A percentile compares a stretch with the other conserved stretches of the same genome.
Conservation (phyloP, 2,797 vertebrate genomes). For the Zenarchopterus dispar region DNA sequence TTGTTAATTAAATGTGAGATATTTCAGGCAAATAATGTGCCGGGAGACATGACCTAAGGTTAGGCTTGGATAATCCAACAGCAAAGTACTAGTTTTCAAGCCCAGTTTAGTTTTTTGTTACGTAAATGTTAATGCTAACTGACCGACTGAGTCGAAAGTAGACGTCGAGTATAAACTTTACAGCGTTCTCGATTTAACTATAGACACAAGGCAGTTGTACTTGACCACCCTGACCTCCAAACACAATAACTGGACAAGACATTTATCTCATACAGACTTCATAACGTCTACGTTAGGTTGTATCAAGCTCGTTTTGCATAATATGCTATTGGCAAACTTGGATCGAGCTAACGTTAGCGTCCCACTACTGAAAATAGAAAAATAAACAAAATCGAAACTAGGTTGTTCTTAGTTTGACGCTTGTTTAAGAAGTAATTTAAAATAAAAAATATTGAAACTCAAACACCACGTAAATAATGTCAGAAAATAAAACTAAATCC, state of each 20-base stretch:
- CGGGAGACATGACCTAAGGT: background rate
- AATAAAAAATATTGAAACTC: slow-evolving; percentile 11
- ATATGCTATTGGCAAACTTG: slow-evolving; percentile 1
- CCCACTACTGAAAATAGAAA: background rate
- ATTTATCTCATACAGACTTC: slow-evolving; percentile 28
- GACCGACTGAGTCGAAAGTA: background rate
- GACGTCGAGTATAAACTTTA: background rate
- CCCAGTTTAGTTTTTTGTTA: background rate
- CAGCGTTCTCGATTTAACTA: background rate
- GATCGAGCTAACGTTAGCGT: background rate
- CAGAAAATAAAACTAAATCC: slow-evolving; percentile 52
- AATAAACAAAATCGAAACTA: background rate
- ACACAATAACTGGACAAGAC: slow-evolving; percentile 3
- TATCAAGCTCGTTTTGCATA: background rate
- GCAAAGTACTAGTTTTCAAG: background rate
- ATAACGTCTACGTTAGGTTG: background rate
- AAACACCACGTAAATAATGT: background rate
- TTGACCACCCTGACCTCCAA: background rate
- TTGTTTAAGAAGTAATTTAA: background rate
- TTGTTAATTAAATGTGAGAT: slow-evolving; percentile 20
- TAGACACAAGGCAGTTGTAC: background rate
- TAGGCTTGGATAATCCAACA: slow-evolving; percentile 19
- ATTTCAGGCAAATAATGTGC: background rate
- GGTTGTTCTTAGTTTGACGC: background rate
- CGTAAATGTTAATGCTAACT: background rate